Base-by-base conservation (phyloP, 1,140 invertebrate genomes). In the Procambarus clarkii region DNA sequence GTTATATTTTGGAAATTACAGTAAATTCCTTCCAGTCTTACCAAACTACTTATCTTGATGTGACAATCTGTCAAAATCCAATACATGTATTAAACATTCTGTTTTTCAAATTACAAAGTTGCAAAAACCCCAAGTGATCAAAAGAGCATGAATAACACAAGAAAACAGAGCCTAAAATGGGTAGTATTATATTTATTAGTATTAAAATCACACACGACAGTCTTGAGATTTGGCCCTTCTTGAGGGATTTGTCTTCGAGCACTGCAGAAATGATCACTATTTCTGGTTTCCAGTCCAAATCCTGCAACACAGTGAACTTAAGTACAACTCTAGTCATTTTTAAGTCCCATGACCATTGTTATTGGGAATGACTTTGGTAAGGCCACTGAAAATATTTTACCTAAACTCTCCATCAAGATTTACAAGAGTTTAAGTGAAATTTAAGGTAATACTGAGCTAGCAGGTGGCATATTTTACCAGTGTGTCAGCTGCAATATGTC, bases 361-460 rank as follows among this genome's bases (percentile, higher is more conserved):
- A 74, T 34, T 5, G 21, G 69, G 24, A 64, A 9, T 74, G 69
- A 74, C 69, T 64, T 64, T 5, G 24, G 69, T 74, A 74, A 74
- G 69, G 69, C 69, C 69, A 74, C 69, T 74, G 34, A 74, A 74
- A 74, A 34, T 74, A 74, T 74, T 74, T 74, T 74, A 34, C 69
- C 60, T 1, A 64, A 64, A 64, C 60, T 64, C 60, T 64, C 60
- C 60, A 64, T 64, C 60, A 64, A 64, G 60, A 11, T 74, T 21
- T 74, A 21, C 24, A 34, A 74, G 34, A 69, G n/a, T 74, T 9
- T 74, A 11, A 74, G 7, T 74, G 69, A 74, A 64, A 18, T 21
- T 74, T 7, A 74, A 9, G 69, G 24, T 74, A 24, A 74, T 24
- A 74, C n/a, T 34, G 69, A 74, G n/a, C 69, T 21, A 74, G 34